Evolutionary conservation across 2,113 vertebrate species (phyloP), one percentile per base, ranked within the genome.

Genomic region (Phrynosoma platyrhinos): DNA sequence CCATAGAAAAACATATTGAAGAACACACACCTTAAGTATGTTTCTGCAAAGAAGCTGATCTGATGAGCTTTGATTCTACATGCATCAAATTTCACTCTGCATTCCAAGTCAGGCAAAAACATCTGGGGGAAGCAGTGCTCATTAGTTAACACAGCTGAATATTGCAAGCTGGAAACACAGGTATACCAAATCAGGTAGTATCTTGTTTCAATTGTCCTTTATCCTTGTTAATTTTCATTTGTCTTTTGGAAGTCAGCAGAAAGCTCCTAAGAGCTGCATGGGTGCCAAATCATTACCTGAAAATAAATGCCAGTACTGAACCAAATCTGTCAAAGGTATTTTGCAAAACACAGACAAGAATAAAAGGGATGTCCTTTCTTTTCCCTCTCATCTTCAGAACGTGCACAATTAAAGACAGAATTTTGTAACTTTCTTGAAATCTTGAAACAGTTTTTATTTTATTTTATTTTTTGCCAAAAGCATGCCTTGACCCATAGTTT

Each of bases 301-400:
- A 82, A 93, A 86, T 62, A 83, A 8, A 6, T 86, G 25, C 68
- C 74, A 89, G 89, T 53, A 75, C 92, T 90, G 69, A 55, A 85
- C 13, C 91, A 87, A 90, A 90, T 90, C 4, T 89, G 84, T 6
- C 85, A 90, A 84, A n/a, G 91, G 88, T 16, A 89, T 87, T 78
- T 52, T 47, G 23, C 80, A 47, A 85, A 87, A 91, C 30, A 91
- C n/a, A 16, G 87, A 82, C 30, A 74, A 32, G 83, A 89, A 58
- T 23, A 47, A 88, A 93, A 89, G 9, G 4, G 0, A 74, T 25
- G 77, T 82, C 82, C 85, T n/a, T 84, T 89, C 42, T 86, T 87
- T 25, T 8, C 3, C 47, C 83, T 72, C 14, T 82, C 40, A 81
- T 32, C 14, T 83, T 69, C 32, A 82, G 62, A 66, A 64, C 32